Conservation (phyloP, 1,140 invertebrate genomes). For the Lerema accius region DNA sequence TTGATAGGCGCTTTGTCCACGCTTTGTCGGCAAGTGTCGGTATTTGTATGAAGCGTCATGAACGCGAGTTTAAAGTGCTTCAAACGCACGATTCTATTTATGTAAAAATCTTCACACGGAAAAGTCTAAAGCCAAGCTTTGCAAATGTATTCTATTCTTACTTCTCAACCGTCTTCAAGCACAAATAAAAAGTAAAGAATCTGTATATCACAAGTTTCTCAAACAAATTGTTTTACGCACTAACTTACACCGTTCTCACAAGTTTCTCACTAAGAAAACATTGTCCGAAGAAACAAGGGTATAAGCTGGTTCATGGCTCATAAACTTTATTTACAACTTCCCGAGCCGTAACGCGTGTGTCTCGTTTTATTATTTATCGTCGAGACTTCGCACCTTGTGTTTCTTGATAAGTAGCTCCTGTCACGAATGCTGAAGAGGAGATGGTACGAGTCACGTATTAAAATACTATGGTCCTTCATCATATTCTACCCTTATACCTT, state of each 20-base stretch:
- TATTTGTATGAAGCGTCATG: too few species aligned
- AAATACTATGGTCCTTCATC: too few species aligned
- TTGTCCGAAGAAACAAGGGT: conserved; percentile 15
- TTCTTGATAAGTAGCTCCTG: conserved; percentile 2
- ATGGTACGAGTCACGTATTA: not conserved
- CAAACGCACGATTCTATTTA: too few species aligned
- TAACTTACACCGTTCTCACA: conserved; percentile 1
- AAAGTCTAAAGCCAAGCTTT: too few species aligned
- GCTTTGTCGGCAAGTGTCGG: too few species aligned
- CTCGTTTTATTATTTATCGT: conserved; percentile 27
- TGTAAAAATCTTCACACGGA: too few species aligned
- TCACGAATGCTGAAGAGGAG: not conserved
- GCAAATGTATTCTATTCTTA: too few species aligned
- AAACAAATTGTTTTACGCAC: conserved; percentile 2
- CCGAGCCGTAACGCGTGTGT: conserved; percentile 30
- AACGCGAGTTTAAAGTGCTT: too few species aligned
- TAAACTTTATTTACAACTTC: conserved; percentile 41
- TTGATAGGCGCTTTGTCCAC: too few species aligned
- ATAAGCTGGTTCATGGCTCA: conserved; percentile 9
- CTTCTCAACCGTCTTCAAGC: not conserved
- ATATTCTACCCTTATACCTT: too few species aligned
- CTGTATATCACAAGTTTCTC: not conserved
- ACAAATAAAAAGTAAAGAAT: not conserved
- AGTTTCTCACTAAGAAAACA: conserved; percentile 15
- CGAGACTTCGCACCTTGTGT: conserved; percentile 6